Base-by-base conservation (phyloP, 2,113 vertebrate species). In the Triplophysa siluroides region DNA sequence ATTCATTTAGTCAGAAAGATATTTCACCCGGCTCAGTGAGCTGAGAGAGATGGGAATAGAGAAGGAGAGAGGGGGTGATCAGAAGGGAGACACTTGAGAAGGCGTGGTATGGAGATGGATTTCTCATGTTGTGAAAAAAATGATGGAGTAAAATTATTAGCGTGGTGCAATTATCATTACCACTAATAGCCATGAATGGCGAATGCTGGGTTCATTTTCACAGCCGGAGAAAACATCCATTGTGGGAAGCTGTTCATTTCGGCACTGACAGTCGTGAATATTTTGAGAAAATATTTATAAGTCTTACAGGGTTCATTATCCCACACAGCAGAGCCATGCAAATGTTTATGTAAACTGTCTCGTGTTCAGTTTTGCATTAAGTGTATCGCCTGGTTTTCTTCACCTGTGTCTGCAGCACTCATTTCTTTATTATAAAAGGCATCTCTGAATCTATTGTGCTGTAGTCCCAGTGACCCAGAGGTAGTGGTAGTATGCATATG, bases 11-110 rank as follows among this genome's bases (percentile, higher is more conserved):
- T 88, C 81, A 84, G 89, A 92, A 93, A 92, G 90, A 91, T 89
- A 90, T 91, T 92, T 91, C 89, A 88, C 86, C 91, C 89, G 91
- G 92, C 89, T 92, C 90, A 92, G 87, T 92, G 92, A 92, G 88
- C 91, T 89, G 91, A 89, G 89, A 66, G 81, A 54, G 76, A 75
- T 82, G 78, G 72, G 78, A 81, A 66, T 47, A 84, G 85, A 78
- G 76, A 79, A 79, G 81, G 78, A 80, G 73, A 66, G 83, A 83
- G 85, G 41, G 79, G 43, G 80, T 26, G 82, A 78, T 81, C 73
- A 70, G 76, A 78, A 54, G 43, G 76, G 83, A 78, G 71, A 77
- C 75, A 83, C 78, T 79, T 73, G 58, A 61, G 83, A 24, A 41
- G 73, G 60, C 11, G 23, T 63, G 54, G 56, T 71, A 54, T 24